A percentile compares a stretch with the other conserved stretches of the same genome.
Evolutionary conservation across 2,113 vertebrate genomes (phyloP).

Genomic region (Helogale parvula): DNA sequence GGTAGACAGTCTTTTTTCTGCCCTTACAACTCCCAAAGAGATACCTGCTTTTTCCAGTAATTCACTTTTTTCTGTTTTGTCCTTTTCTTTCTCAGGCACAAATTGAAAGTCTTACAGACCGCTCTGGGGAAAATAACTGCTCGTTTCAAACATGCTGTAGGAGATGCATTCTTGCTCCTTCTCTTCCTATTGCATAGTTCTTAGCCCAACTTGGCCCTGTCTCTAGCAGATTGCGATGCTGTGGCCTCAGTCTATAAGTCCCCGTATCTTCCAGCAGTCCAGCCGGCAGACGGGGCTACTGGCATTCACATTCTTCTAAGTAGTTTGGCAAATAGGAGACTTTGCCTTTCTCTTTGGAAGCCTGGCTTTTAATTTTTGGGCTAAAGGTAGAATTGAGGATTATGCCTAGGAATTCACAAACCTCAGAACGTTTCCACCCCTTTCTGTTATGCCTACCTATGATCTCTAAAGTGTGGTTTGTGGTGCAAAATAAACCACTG

Average conservation of each 20-base stretch:
- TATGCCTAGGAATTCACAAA: not conserved
- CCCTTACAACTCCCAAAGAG: slow-evolving; percentile 47
- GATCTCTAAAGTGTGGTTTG: slow-evolving; percentile 14
- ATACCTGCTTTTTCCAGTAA: slow-evolving; percentile 66
- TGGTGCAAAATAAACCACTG: not conserved
- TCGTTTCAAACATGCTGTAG: slow-evolving; percentile 41
- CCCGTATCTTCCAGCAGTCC: slow-evolving; percentile 10
- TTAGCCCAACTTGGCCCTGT: slow-evolving; percentile 13
- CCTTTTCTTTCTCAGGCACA: slow-evolving; percentile 45
- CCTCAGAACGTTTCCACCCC: not conserved
- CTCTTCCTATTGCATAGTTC: slow-evolving; percentile 25
- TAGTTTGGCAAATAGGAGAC: slow-evolving; percentile 49
- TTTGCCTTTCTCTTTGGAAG: slow-evolving; percentile 59
- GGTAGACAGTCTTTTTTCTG: slow-evolving; percentile 56
- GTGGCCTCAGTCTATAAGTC: not conserved
- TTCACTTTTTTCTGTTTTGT: not conserved
- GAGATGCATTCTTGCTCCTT: slow-evolving; percentile 26
- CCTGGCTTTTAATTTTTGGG: slow-evolving; percentile 45
- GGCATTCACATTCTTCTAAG: slow-evolving; percentile 55
- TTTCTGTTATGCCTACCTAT: not conserved
- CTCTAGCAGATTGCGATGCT: slow-evolving; percentile 14
- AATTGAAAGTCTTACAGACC: slow-evolving; percentile 10
- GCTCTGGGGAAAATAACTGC: slow-evolving; percentile 50
- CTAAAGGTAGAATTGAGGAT: slow-evolving; percentile 54
- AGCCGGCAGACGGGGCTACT: not conserved